phyloP scores from a whole-genome alignment of 2,113 vertebrate species.

The Cryptotis parvus region DNA sequence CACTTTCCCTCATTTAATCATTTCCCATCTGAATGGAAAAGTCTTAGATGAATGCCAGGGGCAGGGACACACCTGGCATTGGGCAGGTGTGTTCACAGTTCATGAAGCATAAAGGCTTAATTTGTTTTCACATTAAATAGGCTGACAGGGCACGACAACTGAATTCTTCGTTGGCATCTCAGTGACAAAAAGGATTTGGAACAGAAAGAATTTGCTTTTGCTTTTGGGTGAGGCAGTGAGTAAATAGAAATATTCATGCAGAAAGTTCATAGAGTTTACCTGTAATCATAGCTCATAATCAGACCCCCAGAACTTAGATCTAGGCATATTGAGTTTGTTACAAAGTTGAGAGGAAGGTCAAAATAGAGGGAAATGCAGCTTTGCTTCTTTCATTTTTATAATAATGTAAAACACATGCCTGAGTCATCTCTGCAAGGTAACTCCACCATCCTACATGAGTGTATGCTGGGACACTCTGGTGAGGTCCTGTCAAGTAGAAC shows the following conservation, averaged over 20 bases:
- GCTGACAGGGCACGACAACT: not conserved
- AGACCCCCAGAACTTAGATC: not conserved
- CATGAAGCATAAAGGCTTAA: constrained; percentile 1
- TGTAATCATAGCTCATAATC: constrained; percentile 16
- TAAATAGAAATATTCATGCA: not conserved
- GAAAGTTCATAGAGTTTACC: constrained; percentile 59
- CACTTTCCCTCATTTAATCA: not conserved
- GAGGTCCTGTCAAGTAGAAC: not conserved
- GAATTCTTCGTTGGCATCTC: constrained; percentile 28
- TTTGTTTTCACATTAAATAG: constrained; percentile 34
- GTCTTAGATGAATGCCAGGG: not conserved
- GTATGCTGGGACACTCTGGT: not conserved
- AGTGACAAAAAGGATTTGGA: constrained; percentile 7
- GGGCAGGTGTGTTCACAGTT: constrained; percentile 1
- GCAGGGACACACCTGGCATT: not conserved
- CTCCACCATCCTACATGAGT: not conserved
- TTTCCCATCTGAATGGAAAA: not conserved
- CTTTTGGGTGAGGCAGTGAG: too few species aligned
- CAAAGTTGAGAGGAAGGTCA: constrained; percentile 39
- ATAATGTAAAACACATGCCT: not conserved
- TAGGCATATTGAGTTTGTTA: not conserved
- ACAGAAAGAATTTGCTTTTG: not conserved
- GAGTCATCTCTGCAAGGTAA: not conserved
- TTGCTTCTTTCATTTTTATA: not conserved
- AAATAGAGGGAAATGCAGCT: not conserved